Evolutionary conservation across 2,888 invertebrate genomes (phyloP).

Genomic region (Ectemnius continuus): DNA sequence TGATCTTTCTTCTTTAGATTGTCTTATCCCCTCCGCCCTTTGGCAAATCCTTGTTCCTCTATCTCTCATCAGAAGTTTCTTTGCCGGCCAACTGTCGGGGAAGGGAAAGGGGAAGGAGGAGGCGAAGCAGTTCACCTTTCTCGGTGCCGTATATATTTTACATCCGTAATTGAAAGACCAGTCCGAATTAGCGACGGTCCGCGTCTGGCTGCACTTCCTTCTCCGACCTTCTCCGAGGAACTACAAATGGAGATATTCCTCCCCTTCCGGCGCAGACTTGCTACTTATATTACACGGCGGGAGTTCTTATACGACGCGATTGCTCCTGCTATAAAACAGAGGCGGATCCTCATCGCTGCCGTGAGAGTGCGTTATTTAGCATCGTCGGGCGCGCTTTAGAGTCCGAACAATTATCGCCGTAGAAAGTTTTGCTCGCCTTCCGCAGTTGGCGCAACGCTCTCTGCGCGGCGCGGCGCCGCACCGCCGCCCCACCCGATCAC

Average conservation of each 20-base stretch:
- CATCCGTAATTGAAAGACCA: constrained; percentile 3
- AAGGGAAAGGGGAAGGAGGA: too few relatives aligned
- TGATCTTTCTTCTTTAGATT: constrained; percentile 6
- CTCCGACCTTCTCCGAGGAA: too few relatives aligned
- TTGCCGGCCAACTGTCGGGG: background rate
- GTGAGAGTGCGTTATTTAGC: constrained; percentile 48
- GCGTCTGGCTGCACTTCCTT: background rate
- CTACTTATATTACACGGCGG: too few relatives aligned
- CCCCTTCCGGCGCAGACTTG: too few relatives aligned
- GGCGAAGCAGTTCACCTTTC: background rate
- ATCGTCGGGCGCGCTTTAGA: constrained; percentile 40
- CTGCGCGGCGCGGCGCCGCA: too few relatives aligned
- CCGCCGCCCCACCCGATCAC: constrained; percentile 26
- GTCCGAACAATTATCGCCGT: constrained; percentile 48
- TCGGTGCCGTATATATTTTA: constrained; percentile 5
- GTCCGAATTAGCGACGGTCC: background rate
- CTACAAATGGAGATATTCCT: too few relatives aligned
- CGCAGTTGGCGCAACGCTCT: constrained; percentile 13
- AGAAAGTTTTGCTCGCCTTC: constrained; percentile 46
- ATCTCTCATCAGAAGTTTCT: background rate
- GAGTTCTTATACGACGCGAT: too few relatives aligned
- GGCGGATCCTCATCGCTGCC: constrained; percentile 6
- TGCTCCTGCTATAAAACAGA: background rate
- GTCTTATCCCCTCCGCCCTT: constrained; percentile 5
- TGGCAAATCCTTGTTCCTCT: constrained; percentile 9